Base-by-base conservation (phyloP, 2,113 vertebrate genomes). In the Castor canadensis region DNA sequence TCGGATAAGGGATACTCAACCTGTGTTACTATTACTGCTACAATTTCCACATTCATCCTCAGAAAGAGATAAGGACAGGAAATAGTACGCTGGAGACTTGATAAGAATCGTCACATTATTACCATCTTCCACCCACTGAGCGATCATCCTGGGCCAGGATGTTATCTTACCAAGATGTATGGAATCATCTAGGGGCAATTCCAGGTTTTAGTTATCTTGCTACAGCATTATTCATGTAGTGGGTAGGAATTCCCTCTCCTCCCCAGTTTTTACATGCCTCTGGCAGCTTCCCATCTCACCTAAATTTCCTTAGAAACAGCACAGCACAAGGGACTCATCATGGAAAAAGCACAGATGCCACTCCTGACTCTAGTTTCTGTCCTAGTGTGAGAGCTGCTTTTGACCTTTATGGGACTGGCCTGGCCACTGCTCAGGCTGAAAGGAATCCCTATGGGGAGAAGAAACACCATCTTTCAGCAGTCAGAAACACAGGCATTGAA, bases 281-380 rank as follows among this genome's bases (percentile, higher is more conserved):
- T 84, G 10, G 38, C 69, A 28, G n/a, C 38, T 47, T 38, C 9
- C 35, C 35, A 38, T 12, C n/a, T 93, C 24, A 3, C 47, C 54
- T 60, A 56, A 56, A 54, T 64, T 72, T 58, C 20, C 54, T 19
- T 20, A 77, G 32, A 81, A 76, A 62, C 1, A 85, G 67, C 17
- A 54, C 19, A 80, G 30, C 35, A 64, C 2, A 64, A 56, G 79
- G 12, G 4, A 62, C 32, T 40, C 11, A 15, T 9, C 9, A 35
- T 3, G 3, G 3, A 54, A 77, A n/a, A 79, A 49, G 20, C 6
- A 5, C 1, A 5, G 5, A 28, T 17, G 15, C 43, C 1, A 2
- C 22, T 38, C 54, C 62, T 45, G 5, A 26, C 45, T 72, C 12
- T 1, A 69, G 54, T 60, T 89, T 66, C 75, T 73, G 9, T 38